Conservation (phyloP, 2,113 vertebrate genomes). For the Lagopus leucura region DNA sequence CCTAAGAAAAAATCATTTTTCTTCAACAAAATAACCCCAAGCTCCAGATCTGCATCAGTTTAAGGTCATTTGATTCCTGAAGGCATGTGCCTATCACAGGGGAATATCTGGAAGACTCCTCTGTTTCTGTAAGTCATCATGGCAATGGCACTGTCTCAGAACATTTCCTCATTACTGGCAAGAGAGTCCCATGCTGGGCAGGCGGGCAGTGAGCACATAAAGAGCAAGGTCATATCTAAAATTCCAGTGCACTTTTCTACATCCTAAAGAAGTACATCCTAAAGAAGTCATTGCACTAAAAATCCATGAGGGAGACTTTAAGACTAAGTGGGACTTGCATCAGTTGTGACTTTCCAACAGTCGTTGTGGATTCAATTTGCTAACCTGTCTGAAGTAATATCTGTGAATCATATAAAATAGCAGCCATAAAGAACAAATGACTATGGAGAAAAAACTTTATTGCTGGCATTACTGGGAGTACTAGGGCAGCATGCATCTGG, state of each 20-base stretch:
- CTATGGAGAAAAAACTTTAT: background rate
- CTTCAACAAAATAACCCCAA: background rate
- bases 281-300: background rate
- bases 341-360: background rate
- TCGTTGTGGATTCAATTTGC: background rate
- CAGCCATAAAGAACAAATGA: background rate
- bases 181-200: background rate
- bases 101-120: background rate
- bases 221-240: conserved; percentile 16
- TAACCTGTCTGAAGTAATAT: background rate
- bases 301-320: background rate
- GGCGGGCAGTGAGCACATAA: background rate
- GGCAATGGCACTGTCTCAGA: background rate
- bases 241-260: background rate
- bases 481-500: background rate
- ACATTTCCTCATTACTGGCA: conserved; percentile 17
- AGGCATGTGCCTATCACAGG: background rate
- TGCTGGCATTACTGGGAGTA: background rate
- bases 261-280: background rate
- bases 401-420: background rate
- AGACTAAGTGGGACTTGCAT: background rate
- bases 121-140: background rate
- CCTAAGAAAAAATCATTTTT: background rate
- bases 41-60: background rate
- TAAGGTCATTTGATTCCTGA: conserved; percentile 32